Base-by-base conservation (phyloP, 1,140 invertebrate genomes). In the Euwallacea fornicatus region DNA sequence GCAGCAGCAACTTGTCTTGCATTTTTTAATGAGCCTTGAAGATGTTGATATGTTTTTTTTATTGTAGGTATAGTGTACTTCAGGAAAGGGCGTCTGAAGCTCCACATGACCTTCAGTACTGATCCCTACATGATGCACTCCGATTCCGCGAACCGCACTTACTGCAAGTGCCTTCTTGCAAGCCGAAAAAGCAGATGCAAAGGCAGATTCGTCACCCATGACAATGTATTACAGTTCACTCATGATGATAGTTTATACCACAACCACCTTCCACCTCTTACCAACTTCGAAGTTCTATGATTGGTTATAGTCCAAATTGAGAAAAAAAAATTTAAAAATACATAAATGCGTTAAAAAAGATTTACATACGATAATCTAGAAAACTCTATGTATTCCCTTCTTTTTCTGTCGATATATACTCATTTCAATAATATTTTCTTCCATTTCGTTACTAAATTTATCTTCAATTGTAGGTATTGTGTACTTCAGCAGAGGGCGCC, bases 31-130 rank as follows among this genome's bases (percentile, higher is more conserved):
- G 21, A 4, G 21, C 21, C 1, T 33, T 33, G 21, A 33, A 33
- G 21, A 33, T 2, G 21, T 33, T 33, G 1, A 33, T 2, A 33
- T 33, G n/a, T 33, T 2, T 33, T 33, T 33, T 33, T 33, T 33
- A 9, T 73, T 73, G 65, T 66, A 76, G 73, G 65, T 9, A 11
- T 68, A 8, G 56, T 76, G n/a, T 73, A 73, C 59, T 71, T 76
- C 44, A 55, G 7, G 8, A 21, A 42, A 33, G 73, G 65, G 8
- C 42, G 59, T 7, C 73, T 66, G 33, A 55, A 72, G 42, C 75
- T 73, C 0, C 47, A 66, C 33, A 63, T 76, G 15, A 71, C 70
- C n/a, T 13, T 70, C 2, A 21, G 72, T 11, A 46, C 58, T 21
- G 44, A 74, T 43, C n/a, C 46, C 7, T 75, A 63, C 47, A 69